Evolutionary conservation across 2,113 vertebrate species (phyloP), one percentile per base, ranked within the genome.

Genomic region (Dissostichus mawsoni): DNA sequence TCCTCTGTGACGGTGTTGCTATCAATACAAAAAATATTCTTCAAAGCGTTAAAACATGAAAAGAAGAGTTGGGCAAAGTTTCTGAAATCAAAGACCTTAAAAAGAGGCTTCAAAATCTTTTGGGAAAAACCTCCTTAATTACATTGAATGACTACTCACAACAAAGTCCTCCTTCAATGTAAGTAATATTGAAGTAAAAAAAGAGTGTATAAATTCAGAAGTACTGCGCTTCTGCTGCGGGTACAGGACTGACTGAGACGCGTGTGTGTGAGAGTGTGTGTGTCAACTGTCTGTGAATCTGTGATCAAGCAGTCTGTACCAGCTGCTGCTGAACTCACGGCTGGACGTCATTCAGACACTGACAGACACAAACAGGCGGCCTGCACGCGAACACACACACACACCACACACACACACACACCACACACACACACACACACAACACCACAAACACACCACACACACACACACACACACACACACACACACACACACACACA

Each of bases 271-370:
- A 58, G 44, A 29, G 50, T 74, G 79, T 70, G 78, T 65, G 80
- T 81, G 87, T 87, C 79, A 69, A 64, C 74, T 79, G 74, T 83
- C 33, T 4, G 63, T 69, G 86, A 86, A 68, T 69, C 80, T 44
- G 68, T 87, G 88, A 83, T 87, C 75, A 48, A 69, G 80, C 82
- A 80, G 78, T 70, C 58, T 59, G 72, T 90, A 86, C 80, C 91
- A 93, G 89, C 93, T 92, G 91, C 77, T 92, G 85, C 76, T 87
- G 70, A 59, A 85, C 80, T 92, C 85, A 83, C 7, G 36, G 36
- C 36, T 41, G 36, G 5, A 8, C 36, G 80, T 93, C 90, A 83
- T 65, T 87, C 75, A 56, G 66, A 62, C 0, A 29, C 8, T 93
- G 87, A 93, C 81, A 87, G 87, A 92, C 86, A 85, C 78, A 79